phyloP scores from a whole-genome alignment of 2,888 invertebrate genomes.

The Coleophora deauratella region DNA sequence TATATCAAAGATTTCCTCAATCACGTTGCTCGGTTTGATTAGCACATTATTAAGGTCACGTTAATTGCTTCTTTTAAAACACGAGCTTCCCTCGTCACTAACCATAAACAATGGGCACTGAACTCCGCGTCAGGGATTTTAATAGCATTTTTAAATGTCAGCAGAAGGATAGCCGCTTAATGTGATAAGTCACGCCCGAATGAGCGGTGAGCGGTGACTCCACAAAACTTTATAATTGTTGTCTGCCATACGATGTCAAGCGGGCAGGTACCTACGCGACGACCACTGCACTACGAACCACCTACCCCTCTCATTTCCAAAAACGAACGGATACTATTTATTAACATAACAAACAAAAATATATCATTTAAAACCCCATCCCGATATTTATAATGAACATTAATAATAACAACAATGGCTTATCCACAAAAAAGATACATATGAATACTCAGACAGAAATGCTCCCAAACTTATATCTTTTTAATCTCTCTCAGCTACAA shows the following conservation, averaged over 20 bases:
- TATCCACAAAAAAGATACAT: conserved; percentile 20
- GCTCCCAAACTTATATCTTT: conserved; percentile 17
- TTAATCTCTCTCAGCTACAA: conserved; percentile 34
- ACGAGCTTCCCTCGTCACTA: background rate
- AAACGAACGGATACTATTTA: no score
- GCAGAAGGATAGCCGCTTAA: conserved; percentile 27
- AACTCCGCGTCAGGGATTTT: conserved; percentile 22
- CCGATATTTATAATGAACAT: conserved; percentile 15
- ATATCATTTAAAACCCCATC: background rate
- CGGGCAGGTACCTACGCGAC: background rate
- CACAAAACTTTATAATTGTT: conserved; percentile 24
- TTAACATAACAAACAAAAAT: no score
- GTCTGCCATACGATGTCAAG: background rate
- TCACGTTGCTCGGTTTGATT: no score
- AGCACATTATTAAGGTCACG: conserved; percentile 3
- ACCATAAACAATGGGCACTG: conserved; percentile 14
- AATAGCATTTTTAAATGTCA: conserved; percentile 43
- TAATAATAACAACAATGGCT: conserved; percentile 22
- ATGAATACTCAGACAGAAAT: conserved; percentile 13
- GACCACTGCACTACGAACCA: background rate
- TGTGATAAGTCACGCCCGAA: conserved; percentile 33
- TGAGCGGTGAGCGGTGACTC: conserved; percentile 20
- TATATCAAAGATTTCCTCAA: no score
- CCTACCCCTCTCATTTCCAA: no score
- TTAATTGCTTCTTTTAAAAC: background rate